Evolutionary conservation across 2,888 invertebrate species (phyloP).

Genomic region (Cyrtodaria siliqua): DNA sequence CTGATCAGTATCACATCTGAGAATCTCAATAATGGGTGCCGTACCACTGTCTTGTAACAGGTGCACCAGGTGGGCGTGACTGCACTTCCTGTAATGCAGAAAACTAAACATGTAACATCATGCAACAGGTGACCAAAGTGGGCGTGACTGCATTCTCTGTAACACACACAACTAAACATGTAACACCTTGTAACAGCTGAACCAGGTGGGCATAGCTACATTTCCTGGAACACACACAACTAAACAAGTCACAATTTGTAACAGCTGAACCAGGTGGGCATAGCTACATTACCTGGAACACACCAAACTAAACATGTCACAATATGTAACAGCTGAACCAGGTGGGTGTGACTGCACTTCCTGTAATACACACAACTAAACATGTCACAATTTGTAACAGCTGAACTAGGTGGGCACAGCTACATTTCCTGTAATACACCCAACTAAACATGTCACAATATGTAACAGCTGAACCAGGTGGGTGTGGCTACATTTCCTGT

Average conservation of each 20-base stretch:
- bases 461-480: constrained; percentile 80
- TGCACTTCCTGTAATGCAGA: constrained; percentile 72
- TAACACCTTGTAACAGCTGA: constrained; percentile 82
- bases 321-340: constrained; percentile 74
- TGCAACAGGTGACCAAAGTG: constrained; percentile 83
- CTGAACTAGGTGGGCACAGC: constrained; percentile 77
- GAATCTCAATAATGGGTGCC: constrained; percentile 78
- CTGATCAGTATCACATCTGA: no score
- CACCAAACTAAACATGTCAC: no score
- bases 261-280: constrained; percentile 78
- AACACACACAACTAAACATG: no score
- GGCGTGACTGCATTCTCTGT: constrained; percentile 73
- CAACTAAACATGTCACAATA: no score
- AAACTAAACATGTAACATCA: constrained; percentile 61
- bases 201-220: constrained; percentile 76
- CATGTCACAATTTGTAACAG: constrained; percentile 83
- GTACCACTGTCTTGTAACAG: constrained; percentile 82
- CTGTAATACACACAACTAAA: no score
- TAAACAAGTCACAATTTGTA: constrained; percentile 77
- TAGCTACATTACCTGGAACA: constrained; percentile 79
- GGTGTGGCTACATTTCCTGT: constrained; percentile 81
- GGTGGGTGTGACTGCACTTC: no score
- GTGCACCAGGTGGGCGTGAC: constrained; percentile 81
- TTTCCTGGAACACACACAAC: constrained; percentile 64
- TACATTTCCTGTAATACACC: constrained; percentile 72